Evolutionary conservation across 2,113 vertebrate genomes (phyloP).

Genomic region (Fulica atra): DNA sequence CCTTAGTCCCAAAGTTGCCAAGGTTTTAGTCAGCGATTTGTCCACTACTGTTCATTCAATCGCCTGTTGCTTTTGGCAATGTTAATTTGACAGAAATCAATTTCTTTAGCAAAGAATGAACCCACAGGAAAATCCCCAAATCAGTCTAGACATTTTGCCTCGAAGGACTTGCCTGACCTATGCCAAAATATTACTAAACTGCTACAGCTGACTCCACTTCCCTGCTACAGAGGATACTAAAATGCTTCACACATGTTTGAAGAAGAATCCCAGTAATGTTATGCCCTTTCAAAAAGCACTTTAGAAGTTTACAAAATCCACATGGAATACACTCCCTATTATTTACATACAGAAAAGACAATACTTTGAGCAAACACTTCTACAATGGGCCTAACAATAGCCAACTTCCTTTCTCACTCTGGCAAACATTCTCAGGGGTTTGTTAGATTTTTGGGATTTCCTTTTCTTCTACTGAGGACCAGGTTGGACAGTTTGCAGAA

Average conservation of each 20-base stretch:
- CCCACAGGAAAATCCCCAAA: conserved; percentile 51
- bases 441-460: background rate
- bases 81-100: conserved; percentile 31
- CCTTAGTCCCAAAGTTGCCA: background rate
- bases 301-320: conserved; percentile 56
- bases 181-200: conserved; percentile 35
- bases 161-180: conserved; percentile 39
- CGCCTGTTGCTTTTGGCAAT: background rate
- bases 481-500: background rate
- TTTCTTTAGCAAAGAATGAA: conserved; percentile 40
- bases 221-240: background rate
- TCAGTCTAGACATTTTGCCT: conserved; percentile 64
- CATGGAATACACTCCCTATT: conserved; percentile 24
- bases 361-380: conserved; percentile 19
- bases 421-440: background rate
- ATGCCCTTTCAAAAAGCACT: conserved; percentile 39
- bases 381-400: conserved; percentile 18
- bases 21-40: conserved; percentile 25
- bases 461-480: background rate
- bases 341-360: conserved; percentile 53
- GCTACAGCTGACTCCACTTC: conserved; percentile 55
- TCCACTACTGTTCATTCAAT: conserved; percentile 26
- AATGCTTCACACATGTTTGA: conserved; percentile 50
- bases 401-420: conserved; percentile 9
- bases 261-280: conserved; percentile 37